Evolutionary conservation across 2,113 vertebrate genomes (phyloP).

Genomic region (Esox niger): DNA sequence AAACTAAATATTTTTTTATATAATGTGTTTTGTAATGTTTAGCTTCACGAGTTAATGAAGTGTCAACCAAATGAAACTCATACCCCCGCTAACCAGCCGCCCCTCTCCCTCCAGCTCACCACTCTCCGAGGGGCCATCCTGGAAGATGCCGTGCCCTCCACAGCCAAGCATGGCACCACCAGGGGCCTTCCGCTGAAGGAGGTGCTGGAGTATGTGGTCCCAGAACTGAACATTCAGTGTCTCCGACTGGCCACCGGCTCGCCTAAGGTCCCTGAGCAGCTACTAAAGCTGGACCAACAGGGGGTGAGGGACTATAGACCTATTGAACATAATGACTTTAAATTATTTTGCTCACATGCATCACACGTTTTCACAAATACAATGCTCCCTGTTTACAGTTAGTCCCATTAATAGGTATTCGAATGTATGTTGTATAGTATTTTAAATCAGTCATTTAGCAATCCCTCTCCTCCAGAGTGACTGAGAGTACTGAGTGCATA

Average conservation of each 20-base stretch:
- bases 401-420: too few relatives aligned
- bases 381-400: too few relatives aligned
- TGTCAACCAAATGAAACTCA: neutral
- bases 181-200: slow-evolving; percentile 83
- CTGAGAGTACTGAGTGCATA: too few relatives aligned
- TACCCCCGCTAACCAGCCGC: neutral
- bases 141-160: slow-evolving; percentile 83
- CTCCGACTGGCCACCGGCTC: slow-evolving; percentile 78
- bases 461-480: too few relatives aligned
- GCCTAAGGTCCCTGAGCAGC: slow-evolving; percentile 78
- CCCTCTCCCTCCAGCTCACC: slow-evolving; percentile 67
- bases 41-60: neutral
- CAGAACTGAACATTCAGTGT: slow-evolving; percentile 80
- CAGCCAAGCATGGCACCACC: slow-evolving; percentile 77
- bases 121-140: slow-evolving; percentile 81
- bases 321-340: too few relatives aligned
- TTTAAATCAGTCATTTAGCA: too few relatives aligned
- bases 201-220: slow-evolving; percentile 82
- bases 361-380: too few relatives aligned
- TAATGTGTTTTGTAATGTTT: too few relatives aligned
- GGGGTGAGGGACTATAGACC: slow-evolving; percentile 65
- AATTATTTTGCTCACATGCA: too few relatives aligned
- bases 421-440: too few relatives aligned
- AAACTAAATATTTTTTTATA: too few relatives aligned
- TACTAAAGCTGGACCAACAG: slow-evolving; percentile 85